Percentiles rank a stretch among this genome's conserved stretches.
These are phyloP conservation scores for Zosterops hypoxanthus DNA, from an alignment of 2,113 vertebrate species.

Conservation along the genomic window DNA sequence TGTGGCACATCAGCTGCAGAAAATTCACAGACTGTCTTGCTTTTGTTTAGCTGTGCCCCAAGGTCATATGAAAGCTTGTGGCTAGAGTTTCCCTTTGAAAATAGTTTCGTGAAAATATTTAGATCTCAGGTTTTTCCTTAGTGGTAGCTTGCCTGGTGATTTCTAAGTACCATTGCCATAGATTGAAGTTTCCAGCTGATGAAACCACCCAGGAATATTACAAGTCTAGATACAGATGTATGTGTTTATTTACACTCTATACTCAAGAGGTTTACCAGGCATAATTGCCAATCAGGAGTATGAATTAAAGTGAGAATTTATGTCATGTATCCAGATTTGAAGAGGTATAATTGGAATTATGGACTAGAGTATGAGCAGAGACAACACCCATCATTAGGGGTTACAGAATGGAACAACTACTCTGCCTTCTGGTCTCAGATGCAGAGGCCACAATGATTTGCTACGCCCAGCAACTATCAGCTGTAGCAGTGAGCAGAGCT, in stretches of 20 bases:
- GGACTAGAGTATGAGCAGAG: neutral
- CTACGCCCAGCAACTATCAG: neutral
- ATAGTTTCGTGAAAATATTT: neutral
- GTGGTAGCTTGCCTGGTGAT: neutral
- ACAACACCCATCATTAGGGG: neutral
- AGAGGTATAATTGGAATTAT: neutral
- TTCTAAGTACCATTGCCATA: neutral
- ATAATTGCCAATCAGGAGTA: neutral
- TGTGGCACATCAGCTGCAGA: neutral
- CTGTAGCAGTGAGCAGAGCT: neutral
- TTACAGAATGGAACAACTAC: neutral
- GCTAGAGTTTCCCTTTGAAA: neutral
- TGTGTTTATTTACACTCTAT: neutral
- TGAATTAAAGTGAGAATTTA: neutral
- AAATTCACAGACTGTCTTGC: neutral
- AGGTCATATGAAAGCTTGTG: neutral
- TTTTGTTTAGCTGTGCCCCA: neutral
- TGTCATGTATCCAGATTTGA: neutral
- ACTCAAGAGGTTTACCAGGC: neutral
- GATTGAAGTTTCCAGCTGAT: neutral
- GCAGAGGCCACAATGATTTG: neutral
- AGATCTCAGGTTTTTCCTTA: neutral
- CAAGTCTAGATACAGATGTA: neutral
- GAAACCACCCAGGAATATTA: constrained; percentile 2
- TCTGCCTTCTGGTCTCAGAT: neutral